Base-by-base conservation (phyloP, 2,888 invertebrate genomes). In the Gandaritis pyraliata region DNA sequence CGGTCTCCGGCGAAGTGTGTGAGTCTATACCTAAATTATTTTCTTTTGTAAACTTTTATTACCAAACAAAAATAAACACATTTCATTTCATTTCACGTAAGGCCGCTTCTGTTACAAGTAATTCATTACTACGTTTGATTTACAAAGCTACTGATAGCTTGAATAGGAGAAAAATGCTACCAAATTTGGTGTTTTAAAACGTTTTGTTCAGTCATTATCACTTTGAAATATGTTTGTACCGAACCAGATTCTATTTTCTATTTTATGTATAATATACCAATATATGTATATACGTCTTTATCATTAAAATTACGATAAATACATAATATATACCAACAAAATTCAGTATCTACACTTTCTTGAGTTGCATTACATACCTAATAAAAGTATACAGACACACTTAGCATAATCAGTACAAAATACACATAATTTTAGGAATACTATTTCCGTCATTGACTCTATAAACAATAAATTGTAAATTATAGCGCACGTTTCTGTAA, bases 341-440 rank as follows among this genome's bases (percentile, higher is more conserved):
- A 78, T 75, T 78, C 60, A 72, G 71, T 75, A n/a, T n/a, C n/a
- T n/a, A n/a, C n/a, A 84, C 73, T 85, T 83, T 83, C 77, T 85
- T 84, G 83, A 85, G 83, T 84, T 80, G 69, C 77, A 73, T 73
- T 74, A 74, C 66, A 66, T 51, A n/a, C n/a, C n/a, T n/a, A 54
- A 38, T 41, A 52, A 58, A 64, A 59, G 68, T 72, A 69, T 71
- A 76, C 72, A 77, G 73, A 70, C 64, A n/a, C n/a, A 68, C n/a
- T 16, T 39, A 64, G 55, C 64, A 59, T 69, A 70, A 70, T 72
- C 75, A 71, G 72, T 74, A 75, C 76, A 75, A 76, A 72, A 80
- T 0, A 23, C 74, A 76, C 72, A 72, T 72, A 71, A 52, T 78
- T 80, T 78, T 71, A 70, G 75, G 73, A 73, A 74, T 76, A 75